Evolutionary conservation across 2,113 vertebrate species (phyloP), one percentile per base, ranked within the genome.

Genomic region (Scophthalmus maximus): DNA sequence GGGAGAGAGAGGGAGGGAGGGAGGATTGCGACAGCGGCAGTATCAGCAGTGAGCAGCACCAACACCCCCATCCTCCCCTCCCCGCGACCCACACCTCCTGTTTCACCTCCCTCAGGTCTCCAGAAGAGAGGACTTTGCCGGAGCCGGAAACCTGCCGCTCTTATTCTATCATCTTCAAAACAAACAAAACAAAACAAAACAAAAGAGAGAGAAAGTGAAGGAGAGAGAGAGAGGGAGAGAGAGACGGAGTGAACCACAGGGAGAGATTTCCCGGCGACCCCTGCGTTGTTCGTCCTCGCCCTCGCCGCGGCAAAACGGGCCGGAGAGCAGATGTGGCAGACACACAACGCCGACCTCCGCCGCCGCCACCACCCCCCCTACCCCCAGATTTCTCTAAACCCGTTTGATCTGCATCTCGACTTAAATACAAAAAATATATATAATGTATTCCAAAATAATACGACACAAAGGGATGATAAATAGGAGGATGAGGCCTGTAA

Each of bases 401-500:
- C 8, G 10, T 42, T 78, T 84, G 73, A 88, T 80, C 79, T 52
- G 29, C 55, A 81, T 77, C 82, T 85, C 56, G 58, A 83, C 25
- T 70, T 76, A 49, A 81, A 34, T 83, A 61, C 73, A 30, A 70
- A 69, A 86, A 72, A 68, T n/a, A 44, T n/a, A n/a, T 62, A 68
- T 75, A 59, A 84, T 68, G 60, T 81, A 76, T 84, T 73, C 79
- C 68, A 46, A 79, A 68, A 76, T 63, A 75, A 72, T 26, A 34
- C 50, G 80, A 75, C 86, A 88, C 84, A 87, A 85, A 83, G 81
- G 78, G 70, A 79, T 68, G 82, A 76, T 79, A 91, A 89, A 79
- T 57, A 82, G 79, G 80, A 92, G 93, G 89, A 95, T 87, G 95
- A 87, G 82, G 93, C 91, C 92, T 87, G 82, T 72, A 85, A 82